phyloP scores from a whole-genome alignment of 2,888 invertebrate species.

The Drymonia ruficornis region DNA sequence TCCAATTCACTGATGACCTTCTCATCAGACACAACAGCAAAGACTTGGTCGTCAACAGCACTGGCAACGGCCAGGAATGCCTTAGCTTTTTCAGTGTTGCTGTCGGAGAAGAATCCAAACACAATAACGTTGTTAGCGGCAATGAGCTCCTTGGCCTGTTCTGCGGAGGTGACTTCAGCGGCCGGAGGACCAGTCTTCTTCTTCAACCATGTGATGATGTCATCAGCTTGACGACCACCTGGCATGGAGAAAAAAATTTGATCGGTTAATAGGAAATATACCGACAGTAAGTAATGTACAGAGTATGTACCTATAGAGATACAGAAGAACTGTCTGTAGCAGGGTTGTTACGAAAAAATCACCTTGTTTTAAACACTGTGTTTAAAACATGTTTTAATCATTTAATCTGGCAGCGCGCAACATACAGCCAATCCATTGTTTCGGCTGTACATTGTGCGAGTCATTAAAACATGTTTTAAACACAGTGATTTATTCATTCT shows the following conservation, averaged over 20 bases:
- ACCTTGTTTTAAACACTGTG: too few species aligned
- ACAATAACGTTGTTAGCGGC: conserved; percentile 92
- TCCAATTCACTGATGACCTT: conserved; percentile 92
- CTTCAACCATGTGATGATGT: conserved; percentile 96
- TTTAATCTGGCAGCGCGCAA: too few species aligned
- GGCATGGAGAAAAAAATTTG: conserved; percentile 13
- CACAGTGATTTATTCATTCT: too few species aligned
- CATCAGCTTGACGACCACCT: conserved; percentile 96
- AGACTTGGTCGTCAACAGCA: conserved; percentile 93
- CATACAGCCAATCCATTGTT: too few species aligned
- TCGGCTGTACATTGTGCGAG: too few species aligned
- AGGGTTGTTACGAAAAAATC: too few species aligned
- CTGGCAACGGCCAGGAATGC: conserved; percentile 92
- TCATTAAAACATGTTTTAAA: too few species aligned
- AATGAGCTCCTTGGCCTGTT: conserved; percentile 93
- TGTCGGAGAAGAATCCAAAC: conserved; percentile 96
- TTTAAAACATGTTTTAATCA: too few species aligned
- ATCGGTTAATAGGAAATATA: too few species aligned
- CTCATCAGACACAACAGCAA: conserved; percentile 93
- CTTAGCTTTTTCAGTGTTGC: conserved; percentile 91
- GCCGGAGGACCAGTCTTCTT: conserved; percentile 99
- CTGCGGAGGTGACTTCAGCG: conserved; percentile 89
- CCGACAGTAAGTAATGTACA: too few species aligned
- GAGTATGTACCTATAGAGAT: too few species aligned
- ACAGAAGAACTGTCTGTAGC: too few species aligned